Base-by-base conservation (phyloP, 2,888 invertebrate genomes). In the Drosophila limbata region DNA sequence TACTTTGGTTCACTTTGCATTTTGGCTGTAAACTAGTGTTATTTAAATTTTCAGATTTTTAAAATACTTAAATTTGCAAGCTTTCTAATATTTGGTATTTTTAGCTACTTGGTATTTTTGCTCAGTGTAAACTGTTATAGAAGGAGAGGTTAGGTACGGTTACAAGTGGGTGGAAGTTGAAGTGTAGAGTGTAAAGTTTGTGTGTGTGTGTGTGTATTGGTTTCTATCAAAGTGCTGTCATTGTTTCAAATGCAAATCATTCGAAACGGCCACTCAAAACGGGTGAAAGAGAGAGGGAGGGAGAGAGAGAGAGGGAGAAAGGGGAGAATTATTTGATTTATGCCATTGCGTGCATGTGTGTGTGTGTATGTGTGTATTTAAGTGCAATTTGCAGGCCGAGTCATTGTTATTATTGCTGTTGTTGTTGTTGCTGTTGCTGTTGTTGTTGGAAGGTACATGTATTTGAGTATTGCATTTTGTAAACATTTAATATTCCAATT, bases 401-500 rank as follows among this genome's bases (percentile, higher is more conserved):
- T 28, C 52, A 10, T 15, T 64, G 35, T 37, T 35, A 67, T 31
- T 47, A 47, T 28, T 56, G 53, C 17, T 64, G 50, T 48, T 6
- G 13, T 31, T 31, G 71, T 31, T 51, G 50, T 28, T 56, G 53
- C 13, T 64, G 50, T 42, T 48, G 48, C 21, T 39, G 50, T 21
- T 39, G 39, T n/a, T n/a, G n/a, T n/a, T 31, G 21, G 35, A n/a
- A 42, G 31, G 67, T 59, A 28, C 42, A 51, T 69, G 79, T 79
- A 81, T 83, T 83, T 81, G 85, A 77, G 81, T 84, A 74, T 84
- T 86, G 79, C 67, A 77, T 86, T 86, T 84, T 84, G 88, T 87
- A 87, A 85, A 85, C 85, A 85, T 85, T 85, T 85, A 87, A 85
- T 85, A 87, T 84, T 85, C 88, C 85, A 85, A 87, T 87, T 85